Base-by-base conservation (phyloP, 92 coral and sea anemone genomes). In the Parazoanthus atlanticus region DNA sequence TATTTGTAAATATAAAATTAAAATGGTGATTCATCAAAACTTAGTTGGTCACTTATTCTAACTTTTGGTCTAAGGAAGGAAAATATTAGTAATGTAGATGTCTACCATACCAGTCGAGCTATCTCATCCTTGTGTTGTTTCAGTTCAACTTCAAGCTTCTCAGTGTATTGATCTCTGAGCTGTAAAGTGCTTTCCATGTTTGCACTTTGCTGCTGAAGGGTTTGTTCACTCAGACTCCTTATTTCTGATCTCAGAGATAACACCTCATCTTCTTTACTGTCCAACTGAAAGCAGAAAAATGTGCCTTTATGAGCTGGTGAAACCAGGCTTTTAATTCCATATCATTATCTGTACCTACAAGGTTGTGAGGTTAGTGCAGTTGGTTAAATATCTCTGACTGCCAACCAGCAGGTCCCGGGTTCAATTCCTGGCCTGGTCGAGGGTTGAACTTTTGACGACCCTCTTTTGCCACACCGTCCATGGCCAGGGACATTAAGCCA, bases 71-170 rank as follows among this genome's bases (percentile, higher is more conserved):
- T 15, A 21, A 56, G 65, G 66, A 9, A 46, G 49, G 10, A 5
- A 46, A n/a, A n/a, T n/a, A n/a, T n/a, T 46, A 46, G 12, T 46
- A 46, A 0, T 9, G 49, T 46, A 46, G 12, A 0, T 46, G 12
- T 46, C 12, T 46, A 46, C 16, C 92, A 43, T 46, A 93, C 96
- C 88, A 78, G 85, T 49, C 82, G 89, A 25, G 83, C 54, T 64
- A 92, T 89, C 34, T 92, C 91, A 17, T 90, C 93, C 85, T 83
- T 89, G 58, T 86, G 85, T 26, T 74, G 90, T 25, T 90, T 83
- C 16, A 94, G 85, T 49, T 94, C 95, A 31, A 82, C 90, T 49
- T 94, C 92, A 17, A 94, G 85, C 29, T 86, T 88, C 78, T 90
- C 77, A 71, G 89, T 91, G 52, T 90, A 88, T 90, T 94, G 78